Evolutionary conservation across 2,113 vertebrate genomes (phyloP).

Genomic region (Sminthopsis crassicaudata): DNA sequence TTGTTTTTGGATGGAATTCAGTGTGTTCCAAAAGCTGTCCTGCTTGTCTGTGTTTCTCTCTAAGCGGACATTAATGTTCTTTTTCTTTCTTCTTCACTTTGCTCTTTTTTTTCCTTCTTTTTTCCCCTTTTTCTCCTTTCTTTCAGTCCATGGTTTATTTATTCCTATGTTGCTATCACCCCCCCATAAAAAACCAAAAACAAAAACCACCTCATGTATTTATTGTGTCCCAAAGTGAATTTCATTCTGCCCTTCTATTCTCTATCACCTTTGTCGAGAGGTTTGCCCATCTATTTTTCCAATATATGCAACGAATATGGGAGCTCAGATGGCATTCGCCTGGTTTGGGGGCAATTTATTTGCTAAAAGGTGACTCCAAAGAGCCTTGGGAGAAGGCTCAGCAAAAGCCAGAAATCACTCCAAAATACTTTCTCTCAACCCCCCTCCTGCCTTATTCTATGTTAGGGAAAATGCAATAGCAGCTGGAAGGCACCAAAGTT

Average conservation of each 20-base stretch:
- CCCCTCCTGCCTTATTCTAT: background rate
- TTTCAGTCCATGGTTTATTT: background rate
- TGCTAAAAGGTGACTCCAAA: background rate
- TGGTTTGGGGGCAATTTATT: background rate
- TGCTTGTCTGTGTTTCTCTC: background rate
- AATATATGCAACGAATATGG: background rate
- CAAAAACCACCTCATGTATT: background rate
- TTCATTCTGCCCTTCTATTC: background rate
- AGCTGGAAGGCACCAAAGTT: background rate
- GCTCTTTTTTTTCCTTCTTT: background rate
- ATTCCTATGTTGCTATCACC: background rate
- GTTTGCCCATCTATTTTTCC: background rate
- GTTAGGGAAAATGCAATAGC: background rate
- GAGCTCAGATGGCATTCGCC: background rate
- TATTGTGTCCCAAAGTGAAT: background rate
- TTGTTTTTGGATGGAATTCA: background rate
- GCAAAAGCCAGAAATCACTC: background rate
- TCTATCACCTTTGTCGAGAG: too few species aligned
- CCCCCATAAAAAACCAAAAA: background rate
- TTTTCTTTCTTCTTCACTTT: background rate
- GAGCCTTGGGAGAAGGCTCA: background rate
- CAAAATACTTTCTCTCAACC: background rate
- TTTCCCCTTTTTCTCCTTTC: background rate
- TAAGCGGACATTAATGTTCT: background rate
- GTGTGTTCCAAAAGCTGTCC: background rate